phyloP scores from a whole-genome alignment of 2,113 vertebrate species.

The Brevimyrus niger region DNA sequence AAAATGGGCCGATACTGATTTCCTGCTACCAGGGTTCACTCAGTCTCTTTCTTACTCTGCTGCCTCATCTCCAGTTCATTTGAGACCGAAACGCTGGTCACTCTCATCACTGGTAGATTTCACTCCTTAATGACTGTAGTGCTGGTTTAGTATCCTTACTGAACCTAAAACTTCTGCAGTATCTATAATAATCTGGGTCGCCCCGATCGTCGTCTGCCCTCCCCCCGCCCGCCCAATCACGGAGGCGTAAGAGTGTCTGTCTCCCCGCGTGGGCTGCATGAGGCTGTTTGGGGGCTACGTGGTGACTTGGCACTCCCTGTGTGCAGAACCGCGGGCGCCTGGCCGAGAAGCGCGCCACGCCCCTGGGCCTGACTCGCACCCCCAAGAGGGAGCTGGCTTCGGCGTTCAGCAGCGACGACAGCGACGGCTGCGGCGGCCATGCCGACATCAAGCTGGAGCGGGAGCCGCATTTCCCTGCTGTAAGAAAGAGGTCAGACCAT shows the following conservation, averaged over 20 bases:
- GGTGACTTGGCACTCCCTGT: slow-evolving; percentile 19
- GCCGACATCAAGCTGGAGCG: slow-evolving; percentile 67
- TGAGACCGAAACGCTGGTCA: neutral
- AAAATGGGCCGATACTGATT: neutral
- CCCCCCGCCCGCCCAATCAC: neutral
- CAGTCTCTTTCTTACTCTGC: neutral
- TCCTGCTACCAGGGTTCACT: neutral
- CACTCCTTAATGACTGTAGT: neutral
- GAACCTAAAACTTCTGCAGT: neutral
- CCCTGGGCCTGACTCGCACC: slow-evolving; percentile 70
- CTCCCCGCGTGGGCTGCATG: neutral
- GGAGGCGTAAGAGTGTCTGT: neutral
- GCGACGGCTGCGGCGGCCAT: slow-evolving; percentile 74
- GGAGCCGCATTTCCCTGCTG: slow-evolving; percentile 77
- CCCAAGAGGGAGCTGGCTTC: slow-evolving; percentile 85
- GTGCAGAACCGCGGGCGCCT: slow-evolving; percentile 89
- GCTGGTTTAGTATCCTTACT: neutral
- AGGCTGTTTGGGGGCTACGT: neutral
- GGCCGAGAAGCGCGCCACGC: slow-evolving; percentile 89
- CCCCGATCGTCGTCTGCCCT: neutral
- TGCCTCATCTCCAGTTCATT: neutral
- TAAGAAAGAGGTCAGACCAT: slow-evolving; percentile 85
- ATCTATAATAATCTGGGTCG: neutral
- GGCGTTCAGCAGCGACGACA: slow-evolving; percentile 80
- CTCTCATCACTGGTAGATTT: neutral